Conservation (phyloP, 2,888 invertebrate species). For the Conchocele bisecta region DNA sequence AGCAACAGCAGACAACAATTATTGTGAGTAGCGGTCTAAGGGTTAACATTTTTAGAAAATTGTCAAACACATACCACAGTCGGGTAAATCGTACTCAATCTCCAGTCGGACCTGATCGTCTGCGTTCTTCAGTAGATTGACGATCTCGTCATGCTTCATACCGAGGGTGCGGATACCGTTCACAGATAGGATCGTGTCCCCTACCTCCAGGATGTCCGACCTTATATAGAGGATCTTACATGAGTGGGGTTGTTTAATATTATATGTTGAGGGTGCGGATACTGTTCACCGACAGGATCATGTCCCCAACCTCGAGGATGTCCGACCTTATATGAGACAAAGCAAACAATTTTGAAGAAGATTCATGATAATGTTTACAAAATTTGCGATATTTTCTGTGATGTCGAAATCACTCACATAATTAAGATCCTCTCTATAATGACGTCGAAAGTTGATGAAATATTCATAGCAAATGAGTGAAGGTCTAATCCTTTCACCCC, state of each 20-base stretch:
- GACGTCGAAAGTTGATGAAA: too few species aligned
- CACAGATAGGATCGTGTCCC: conserved; percentile 91
- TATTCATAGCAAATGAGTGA: too few species aligned
- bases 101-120: conserved; percentile 90
- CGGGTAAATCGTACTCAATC: conserved; percentile 92
- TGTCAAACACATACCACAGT: conserved; percentile 87
- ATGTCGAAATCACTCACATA: too few species aligned
- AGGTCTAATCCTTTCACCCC: too few species aligned
- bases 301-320: conserved; percentile 90
- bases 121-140: conserved; percentile 89
- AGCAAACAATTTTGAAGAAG: too few species aligned
- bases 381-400: too few species aligned
- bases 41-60: too few species aligned
- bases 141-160: conserved; percentile 90
- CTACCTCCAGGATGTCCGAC: conserved; percentile 90
- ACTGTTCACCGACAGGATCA: conserved; percentile 91
- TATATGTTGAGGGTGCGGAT: conserved; percentile 89
- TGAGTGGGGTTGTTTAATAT: too few species aligned
- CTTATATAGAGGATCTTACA: conserved; percentile 85
- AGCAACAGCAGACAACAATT: too few species aligned
- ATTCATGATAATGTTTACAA: too few species aligned
- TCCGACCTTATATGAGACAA: conserved; percentile 86
- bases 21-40: too few species aligned
- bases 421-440: too few species aligned
- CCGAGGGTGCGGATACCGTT: conserved; percentile 91